Evolutionary conservation across 2,113 vertebrate genomes (phyloP).

Genomic region (Tympanuchus pallidicinctus): DNA sequence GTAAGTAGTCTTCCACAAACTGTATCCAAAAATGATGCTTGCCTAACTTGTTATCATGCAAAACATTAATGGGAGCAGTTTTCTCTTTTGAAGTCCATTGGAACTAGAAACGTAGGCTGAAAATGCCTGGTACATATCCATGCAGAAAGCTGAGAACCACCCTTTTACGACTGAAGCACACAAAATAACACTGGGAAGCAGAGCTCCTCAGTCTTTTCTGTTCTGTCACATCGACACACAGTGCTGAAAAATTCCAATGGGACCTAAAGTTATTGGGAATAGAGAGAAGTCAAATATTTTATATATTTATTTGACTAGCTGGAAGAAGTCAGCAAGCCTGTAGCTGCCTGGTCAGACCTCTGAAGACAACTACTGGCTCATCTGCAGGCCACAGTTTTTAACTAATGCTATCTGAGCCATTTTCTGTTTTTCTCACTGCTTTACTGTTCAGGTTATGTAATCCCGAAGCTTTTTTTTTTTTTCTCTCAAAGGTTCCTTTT

Average conservation of each 20-base stretch:
- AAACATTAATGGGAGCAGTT: slow-evolving; percentile 62
- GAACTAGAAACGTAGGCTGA: neutral
- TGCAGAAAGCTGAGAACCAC: neutral
- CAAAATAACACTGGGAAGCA: neutral
- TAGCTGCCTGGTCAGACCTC: neutral
- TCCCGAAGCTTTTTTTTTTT: neutral
- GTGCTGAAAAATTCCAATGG: neutral
- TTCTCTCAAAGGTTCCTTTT: neutral
- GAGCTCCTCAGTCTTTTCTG: neutral
- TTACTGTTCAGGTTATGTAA: neutral
- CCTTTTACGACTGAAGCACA: slow-evolving; percentile 11
- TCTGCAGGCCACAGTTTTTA: neutral
- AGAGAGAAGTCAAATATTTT: neutral
- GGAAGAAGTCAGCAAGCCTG: neutral
- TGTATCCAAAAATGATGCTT: slow-evolving; percentile 29
- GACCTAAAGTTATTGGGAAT: neutral
- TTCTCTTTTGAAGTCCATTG: slow-evolving; percentile 29
- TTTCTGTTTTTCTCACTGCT: neutral
- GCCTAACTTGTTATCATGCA: slow-evolving; percentile 63
- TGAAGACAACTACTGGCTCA: neutral
- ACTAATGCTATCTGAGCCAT: neutral
- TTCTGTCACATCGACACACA: neutral
- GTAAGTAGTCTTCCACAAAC: slow-evolving; percentile 43
- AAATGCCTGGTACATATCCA: slow-evolving; percentile 1
- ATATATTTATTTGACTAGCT: neutral